Percentiles rank a stretch among this genome's conserved stretches.
Conservation (phyloP, 2,797 vertebrate genomes). For the Crax fasciolata region DNA sequence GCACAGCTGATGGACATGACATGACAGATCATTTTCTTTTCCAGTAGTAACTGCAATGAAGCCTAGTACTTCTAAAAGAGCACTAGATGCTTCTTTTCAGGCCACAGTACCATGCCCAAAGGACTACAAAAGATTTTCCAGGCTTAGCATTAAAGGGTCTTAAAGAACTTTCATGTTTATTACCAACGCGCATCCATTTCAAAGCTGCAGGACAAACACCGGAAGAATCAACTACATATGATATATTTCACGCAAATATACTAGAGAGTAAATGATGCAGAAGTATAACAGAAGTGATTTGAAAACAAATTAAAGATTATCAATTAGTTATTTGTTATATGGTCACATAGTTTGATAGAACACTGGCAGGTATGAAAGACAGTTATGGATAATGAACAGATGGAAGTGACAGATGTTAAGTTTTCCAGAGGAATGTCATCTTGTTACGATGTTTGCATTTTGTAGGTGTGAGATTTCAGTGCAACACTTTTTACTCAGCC, state of each 20-base stretch:
- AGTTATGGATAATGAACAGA: not conserved
- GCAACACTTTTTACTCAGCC: not conserved
- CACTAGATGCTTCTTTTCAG: not conserved
- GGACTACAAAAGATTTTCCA: not conserved
- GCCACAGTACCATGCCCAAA: not conserved
- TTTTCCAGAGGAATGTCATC: not conserved
- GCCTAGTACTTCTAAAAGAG: not conserved
- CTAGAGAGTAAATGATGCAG: not conserved
- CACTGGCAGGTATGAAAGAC: not conserved
- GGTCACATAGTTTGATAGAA: not conserved
- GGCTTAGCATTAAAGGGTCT: not conserved
- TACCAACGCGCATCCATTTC: not conserved
- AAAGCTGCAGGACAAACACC: not conserved
- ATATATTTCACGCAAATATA: rapidly evolving
- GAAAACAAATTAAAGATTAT: not conserved
- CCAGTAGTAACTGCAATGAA: not conserved
- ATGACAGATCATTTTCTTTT: not conserved
- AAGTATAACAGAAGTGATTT: not conserved
- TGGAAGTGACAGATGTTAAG: not conserved
- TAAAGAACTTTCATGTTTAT: not conserved
- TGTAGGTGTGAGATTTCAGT: not conserved
- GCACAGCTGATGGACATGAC: not conserved
- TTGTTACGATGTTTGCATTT: not conserved
- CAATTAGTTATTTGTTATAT: not conserved
- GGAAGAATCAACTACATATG: not conserved